Conservation (phyloP, 2,797 vertebrate genomes). For the Channallabes apus region DNA sequence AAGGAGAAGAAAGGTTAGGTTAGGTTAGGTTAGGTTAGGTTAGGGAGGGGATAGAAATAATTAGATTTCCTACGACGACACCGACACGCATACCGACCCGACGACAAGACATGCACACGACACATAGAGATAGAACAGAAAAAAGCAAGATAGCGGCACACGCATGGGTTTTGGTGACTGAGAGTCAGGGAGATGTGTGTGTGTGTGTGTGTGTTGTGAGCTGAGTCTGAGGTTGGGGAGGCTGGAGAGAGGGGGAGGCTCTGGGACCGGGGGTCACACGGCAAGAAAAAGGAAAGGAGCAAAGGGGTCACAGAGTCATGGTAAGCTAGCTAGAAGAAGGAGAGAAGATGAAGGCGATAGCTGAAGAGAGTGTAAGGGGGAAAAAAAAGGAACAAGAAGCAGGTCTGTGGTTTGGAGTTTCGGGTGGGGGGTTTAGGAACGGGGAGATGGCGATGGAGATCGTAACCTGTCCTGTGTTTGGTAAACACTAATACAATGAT, state of each 20-base stretch:
- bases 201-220: constrained; percentile 48
- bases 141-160: constrained; percentile 37
- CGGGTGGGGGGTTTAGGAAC: constrained; percentile 55
- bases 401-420: constrained; percentile 52
- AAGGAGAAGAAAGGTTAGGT: constrained; percentile 40
- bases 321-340: constrained; percentile 69
- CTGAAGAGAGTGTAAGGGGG: constrained; percentile 58
- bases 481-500: constrained; percentile 4
- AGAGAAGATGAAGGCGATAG: constrained; percentile 67
- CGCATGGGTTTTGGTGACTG: constrained; percentile 59
- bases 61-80: constrained; percentile 52
- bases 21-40: constrained; percentile 17
- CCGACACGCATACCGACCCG: constrained; percentile 42
- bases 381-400: constrained; percentile 53
- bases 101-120: constrained; percentile 48
- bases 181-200: constrained; percentile 35
- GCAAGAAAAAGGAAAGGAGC: constrained; percentile 76
- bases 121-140: constrained; percentile 49
- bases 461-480: constrained; percentile 59
- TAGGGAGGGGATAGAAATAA: constrained; percentile 34
- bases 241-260: constrained; percentile 62
- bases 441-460: constrained; percentile 65
- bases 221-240: constrained; percentile 62
- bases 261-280: constrained; percentile 73
- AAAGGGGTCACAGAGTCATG: constrained; percentile 78